Percentiles rank a stretch among this genome's conserved stretches.
These are phyloP conservation scores for Poeciliopsis prolifica DNA, from an alignment of 2,113 vertebrate species.

Conservation along the genomic window DNA sequence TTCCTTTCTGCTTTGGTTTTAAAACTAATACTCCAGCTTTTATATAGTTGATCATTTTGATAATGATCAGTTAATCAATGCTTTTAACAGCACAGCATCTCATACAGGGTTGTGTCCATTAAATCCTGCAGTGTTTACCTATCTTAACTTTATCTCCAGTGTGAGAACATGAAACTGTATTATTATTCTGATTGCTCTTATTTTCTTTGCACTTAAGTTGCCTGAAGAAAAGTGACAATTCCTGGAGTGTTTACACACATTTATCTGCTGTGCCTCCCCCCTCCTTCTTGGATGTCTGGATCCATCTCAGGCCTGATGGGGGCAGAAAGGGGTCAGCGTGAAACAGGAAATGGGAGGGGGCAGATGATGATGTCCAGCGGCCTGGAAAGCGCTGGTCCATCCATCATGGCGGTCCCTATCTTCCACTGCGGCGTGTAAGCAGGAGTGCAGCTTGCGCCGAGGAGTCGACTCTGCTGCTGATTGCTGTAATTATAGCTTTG, in stretches of 20 bases:
- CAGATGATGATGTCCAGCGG: conserved; percentile 66
- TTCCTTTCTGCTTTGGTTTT: background rate
- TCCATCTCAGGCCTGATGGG: conserved; percentile 66
- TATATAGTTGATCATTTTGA: background rate
- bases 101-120: conserved; percentile 34
- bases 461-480: conserved; percentile 48
- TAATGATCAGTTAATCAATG: too few species aligned
- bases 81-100: background rate
- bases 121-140: conserved; percentile 59
- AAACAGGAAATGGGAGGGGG: conserved; percentile 65
- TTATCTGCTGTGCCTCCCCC: conserved; percentile 51
- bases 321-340: conserved; percentile 57
- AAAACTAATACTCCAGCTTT: background rate
- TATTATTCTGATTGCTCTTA: conserved; percentile 58
- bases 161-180: conserved; percentile 54
- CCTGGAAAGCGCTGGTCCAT: conserved; percentile 66
- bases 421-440: conserved; percentile 31
- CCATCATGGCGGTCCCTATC: conserved; percentile 66
- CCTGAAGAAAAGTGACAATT: conserved; percentile 55
- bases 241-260: conserved; percentile 68
- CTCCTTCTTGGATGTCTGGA: conserved; percentile 33
- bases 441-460: conserved; percentile 23
- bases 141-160: conserved; percentile 54
- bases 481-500: conserved; percentile 64
- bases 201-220: conserved; percentile 63